Evolutionary conservation across 1,140 invertebrate genomes (phyloP).

Genomic region (Hylyphantes graminicola): DNA sequence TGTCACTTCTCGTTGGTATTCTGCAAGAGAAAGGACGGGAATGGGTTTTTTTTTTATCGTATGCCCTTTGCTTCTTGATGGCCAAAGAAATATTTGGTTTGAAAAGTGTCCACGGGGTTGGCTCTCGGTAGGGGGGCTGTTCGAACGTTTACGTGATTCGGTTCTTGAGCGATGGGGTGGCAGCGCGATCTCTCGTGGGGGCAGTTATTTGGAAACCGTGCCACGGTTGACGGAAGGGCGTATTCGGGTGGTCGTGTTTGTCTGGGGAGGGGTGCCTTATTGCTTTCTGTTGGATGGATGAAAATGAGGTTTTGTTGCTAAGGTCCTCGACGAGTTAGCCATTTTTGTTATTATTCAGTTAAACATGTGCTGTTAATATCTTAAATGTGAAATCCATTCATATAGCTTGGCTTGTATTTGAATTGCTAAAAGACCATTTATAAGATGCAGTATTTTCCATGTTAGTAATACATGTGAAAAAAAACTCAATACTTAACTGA

Average conservation of each 20-base stretch:
- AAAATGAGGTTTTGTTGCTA: too few relatives aligned
- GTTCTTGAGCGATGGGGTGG: slow-evolving; percentile 14
- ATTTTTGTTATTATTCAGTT: too few relatives aligned
- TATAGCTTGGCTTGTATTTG: too few relatives aligned
- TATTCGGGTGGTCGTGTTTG: background rate
- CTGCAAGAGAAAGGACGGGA: background rate
- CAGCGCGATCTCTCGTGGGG: slow-evolving; percentile 1
- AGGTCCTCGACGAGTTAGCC: too few relatives aligned
- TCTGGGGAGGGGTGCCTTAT: too few relatives aligned
- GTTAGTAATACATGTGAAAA: too few relatives aligned
- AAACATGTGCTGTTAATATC: too few relatives aligned
- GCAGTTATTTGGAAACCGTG: slow-evolving; percentile 29
- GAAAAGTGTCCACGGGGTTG: slow-evolving; percentile 25
- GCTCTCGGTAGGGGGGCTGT: background rate
- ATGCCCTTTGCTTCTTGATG: background rate
- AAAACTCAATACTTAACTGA: too few relatives aligned
- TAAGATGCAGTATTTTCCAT: too few relatives aligned
- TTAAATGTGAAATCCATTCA: too few relatives aligned
- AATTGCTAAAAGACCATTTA: too few relatives aligned
- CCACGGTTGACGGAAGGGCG: background rate
- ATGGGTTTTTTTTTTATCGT: background rate
- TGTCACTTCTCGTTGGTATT: slow-evolving; percentile 39
- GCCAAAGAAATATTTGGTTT: slow-evolving; percentile 49
- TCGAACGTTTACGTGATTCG: slow-evolving; percentile 34
- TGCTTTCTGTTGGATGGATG: too few relatives aligned